Evolutionary conservation across 2,888 invertebrate genomes (phyloP).

Genomic region (Drepana falcataria): DNA sequence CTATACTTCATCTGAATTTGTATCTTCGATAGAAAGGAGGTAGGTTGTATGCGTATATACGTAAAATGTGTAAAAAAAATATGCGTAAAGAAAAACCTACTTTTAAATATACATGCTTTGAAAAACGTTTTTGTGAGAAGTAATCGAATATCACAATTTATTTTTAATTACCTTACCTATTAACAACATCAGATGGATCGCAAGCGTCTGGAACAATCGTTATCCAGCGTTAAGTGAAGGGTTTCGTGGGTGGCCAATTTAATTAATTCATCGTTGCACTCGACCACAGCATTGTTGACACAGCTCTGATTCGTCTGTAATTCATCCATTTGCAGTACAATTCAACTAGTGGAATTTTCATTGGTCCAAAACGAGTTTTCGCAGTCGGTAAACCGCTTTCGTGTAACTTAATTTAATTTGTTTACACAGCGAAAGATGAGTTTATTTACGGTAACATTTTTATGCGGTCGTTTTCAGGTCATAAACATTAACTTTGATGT

Average conservation of each 20-base stretch:
- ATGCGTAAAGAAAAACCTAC: too few species aligned
- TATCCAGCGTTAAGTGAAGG: not conserved
- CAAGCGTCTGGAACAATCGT: not conserved
- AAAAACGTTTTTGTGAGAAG: too few species aligned
- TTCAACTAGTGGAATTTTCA: constrained; percentile 14
- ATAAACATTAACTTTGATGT: not conserved
- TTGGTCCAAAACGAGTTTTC: constrained; percentile 17
- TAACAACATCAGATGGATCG: too few species aligned
- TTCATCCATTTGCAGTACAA: constrained; percentile 1
- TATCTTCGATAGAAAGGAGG: too few species aligned
- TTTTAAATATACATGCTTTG: too few species aligned
- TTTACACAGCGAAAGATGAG: not conserved
- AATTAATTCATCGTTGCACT: not conserved
- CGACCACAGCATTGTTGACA: not conserved
- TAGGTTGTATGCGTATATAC: too few species aligned
- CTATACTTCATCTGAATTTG: too few species aligned
- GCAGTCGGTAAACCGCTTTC: constrained; percentile 11
- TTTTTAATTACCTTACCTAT: too few species aligned
- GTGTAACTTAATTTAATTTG: constrained; percentile 6
- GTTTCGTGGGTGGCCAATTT: not conserved
- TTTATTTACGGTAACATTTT: not conserved
- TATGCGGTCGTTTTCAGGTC: not conserved
- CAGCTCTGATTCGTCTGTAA: constrained; percentile 1
- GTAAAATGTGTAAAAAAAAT: too few species aligned
- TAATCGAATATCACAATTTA: too few species aligned